Percentiles rank a stretch among this genome's conserved stretches.
Conservation (phyloP, 2,797 vertebrate genomes). For the Anomalospiza imberbis region DNA sequence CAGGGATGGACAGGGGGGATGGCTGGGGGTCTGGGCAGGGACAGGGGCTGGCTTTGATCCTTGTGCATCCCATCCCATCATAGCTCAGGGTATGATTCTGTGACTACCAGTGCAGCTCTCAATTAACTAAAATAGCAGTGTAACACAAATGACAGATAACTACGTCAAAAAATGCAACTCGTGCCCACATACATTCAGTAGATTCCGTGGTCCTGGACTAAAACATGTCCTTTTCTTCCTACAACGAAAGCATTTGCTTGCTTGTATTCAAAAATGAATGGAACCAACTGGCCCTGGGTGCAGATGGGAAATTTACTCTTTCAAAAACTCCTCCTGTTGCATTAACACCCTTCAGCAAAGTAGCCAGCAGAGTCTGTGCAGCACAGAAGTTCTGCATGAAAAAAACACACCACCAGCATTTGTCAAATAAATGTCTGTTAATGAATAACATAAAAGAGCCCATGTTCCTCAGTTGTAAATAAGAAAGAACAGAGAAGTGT, state of each 20-base stretch:
- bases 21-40: not conserved
- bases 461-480: constrained; percentile 30
- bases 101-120: not conserved
- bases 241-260: not conserved
- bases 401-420: constrained; percentile 7
- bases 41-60: rapidly evolving
- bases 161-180: not conserved
- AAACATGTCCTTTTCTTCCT: not conserved
- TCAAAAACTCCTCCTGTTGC: not conserved
- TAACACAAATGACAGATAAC: not conserved
- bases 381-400: constrained; percentile 21
- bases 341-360: constrained; percentile 14
- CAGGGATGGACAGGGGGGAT: not conserved
- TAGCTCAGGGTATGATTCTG: not conserved
- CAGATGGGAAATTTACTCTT: not conserved
- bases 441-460: constrained; percentile 34
- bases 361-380: not conserved
- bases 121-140: not conserved
- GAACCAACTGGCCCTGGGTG: not conserved
- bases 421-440: constrained; percentile 49
- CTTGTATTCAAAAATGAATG: not conserved
- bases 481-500: constrained; percentile 40
- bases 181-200: not conserved
- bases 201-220: not conserved
- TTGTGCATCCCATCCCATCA: not conserved